Evolutionary conservation across 2,888 invertebrate genomes (phyloP).

Genomic region (Melolontha melolontha): DNA sequence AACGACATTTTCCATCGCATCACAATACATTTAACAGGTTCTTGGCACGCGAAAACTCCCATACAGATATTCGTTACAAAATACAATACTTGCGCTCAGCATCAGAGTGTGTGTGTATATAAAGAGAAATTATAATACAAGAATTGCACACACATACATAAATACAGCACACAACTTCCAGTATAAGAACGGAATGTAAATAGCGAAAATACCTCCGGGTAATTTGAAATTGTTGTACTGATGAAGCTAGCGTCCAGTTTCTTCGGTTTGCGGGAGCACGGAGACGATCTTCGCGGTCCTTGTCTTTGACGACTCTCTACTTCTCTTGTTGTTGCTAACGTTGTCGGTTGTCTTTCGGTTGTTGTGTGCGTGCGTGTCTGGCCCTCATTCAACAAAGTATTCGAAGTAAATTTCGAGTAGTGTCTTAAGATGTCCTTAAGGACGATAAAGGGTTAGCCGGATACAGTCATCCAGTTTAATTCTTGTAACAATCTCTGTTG

Average conservation of each 20-base stretch:
- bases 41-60: slow-evolving; percentile 36
- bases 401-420: slow-evolving; percentile 57
- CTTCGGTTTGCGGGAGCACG: slow-evolving; percentile 20
- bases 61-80: slow-evolving; percentile 32
- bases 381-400: slow-evolving; percentile 59
- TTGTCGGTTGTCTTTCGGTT: slow-evolving; percentile 12
- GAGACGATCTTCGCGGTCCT: slow-evolving; percentile 3
- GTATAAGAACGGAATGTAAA: slow-evolving; percentile 50
- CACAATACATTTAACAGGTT: slow-evolving; percentile 40
- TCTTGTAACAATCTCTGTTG: slow-evolving; percentile 48
- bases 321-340: neutral
- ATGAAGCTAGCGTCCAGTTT: slow-evolving; percentile 62
- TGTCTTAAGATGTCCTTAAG: slow-evolving; percentile 55
- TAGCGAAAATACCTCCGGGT: slow-evolving; percentile 59
- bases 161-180: slow-evolving; percentile 15
- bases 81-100: slow-evolving; percentile 22
- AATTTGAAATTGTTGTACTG: slow-evolving; percentile 64
- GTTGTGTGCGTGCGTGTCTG: slow-evolving; percentile 44
- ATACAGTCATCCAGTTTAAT: slow-evolving; percentile 51
- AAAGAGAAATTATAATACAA: slow-evolving; percentile 42
- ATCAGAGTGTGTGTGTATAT: slow-evolving; percentile 10
- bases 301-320: neutral
- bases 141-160: slow-evolving; percentile 19
- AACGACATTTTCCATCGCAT: slow-evolving; percentile 38
- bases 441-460: slow-evolving; percentile 51